Base-by-base conservation (phyloP, 2,888 invertebrate genomes). In the Orthosia gothica region DNA sequence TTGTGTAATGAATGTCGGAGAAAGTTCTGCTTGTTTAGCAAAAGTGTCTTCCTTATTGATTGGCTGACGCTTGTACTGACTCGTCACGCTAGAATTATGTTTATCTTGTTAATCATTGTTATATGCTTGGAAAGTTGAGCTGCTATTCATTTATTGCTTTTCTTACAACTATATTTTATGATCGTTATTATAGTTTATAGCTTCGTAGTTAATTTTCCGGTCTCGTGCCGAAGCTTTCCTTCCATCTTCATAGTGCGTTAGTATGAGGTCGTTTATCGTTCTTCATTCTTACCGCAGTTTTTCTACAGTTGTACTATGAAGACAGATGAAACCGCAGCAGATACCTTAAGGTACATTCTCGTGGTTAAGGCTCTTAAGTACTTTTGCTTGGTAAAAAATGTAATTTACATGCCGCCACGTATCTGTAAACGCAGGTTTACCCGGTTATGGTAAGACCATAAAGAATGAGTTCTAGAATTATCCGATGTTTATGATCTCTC, bases 11-110 rank as follows among this genome's bases (percentile, higher is more conserved):
- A 79, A 81, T 80, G 78, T 69, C 54, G 88, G 93, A 89, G 93
- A 94, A 93, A 93, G 93, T 93, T 87, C 78, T 79, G 84, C 81
- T 89, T 87, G 90, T 88, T 88, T 89, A 88, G 86, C 86, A 66
- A 86, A 76, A 89, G 89, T 87, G 65, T 84, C 63, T 79, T 77
- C 73, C 75, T 79, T 16, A 77, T 85, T 80, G 84, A 85, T 82
- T 81, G 82, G 65, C 76, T 78, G 81, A 62, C 54, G 73, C 61
- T 74, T 59, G 77, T 68, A 71, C 74, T 58, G 32, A 61, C 54
- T 52, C 61, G 71, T 79, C 58, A 83, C 74, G 70, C 69, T 74
- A 65, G 65, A 74, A 49, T 74, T 69, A 72, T 78, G 59, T 79
- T 66, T 78, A 73, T 74, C 32, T 73, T 64, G 82, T 68, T 72